Evolutionary conservation across 2,888 invertebrate species (phyloP).

Genomic region (Agrypnus murinus): DNA sequence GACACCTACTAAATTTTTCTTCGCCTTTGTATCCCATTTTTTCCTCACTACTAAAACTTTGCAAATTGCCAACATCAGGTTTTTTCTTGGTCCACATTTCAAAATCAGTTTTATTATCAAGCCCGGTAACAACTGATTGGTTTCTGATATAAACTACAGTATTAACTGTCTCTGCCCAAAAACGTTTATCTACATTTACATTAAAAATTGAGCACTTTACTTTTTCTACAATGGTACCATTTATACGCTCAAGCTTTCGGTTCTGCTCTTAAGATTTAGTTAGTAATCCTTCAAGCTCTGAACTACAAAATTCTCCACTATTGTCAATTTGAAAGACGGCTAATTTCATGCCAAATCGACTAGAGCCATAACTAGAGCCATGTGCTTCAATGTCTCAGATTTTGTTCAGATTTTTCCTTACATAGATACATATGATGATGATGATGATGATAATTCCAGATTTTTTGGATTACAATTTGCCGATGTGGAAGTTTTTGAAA

Average conservation of each 20-base stretch:
- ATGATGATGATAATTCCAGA: too few relatives aligned
- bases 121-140: conserved; percentile 43
- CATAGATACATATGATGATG: too few relatives aligned
- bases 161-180: conserved; percentile 55
- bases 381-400: too few relatives aligned
- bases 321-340: too few relatives aligned
- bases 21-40: conserved; percentile 45
- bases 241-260: conserved; percentile 56
- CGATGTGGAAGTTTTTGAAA: too few relatives aligned
- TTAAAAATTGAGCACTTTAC: conserved; percentile 53
- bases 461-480: too few relatives aligned
- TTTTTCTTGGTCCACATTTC: conserved; percentile 50
- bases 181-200: conserved; percentile 44
- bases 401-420: too few relatives aligned
- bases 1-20: conserved; percentile 3
- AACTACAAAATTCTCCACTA: conserved; percentile 54
- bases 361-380: too few relatives aligned
- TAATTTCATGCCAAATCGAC: too few relatives aligned
- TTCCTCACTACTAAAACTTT: conserved; percentile 45
- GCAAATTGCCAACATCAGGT: conserved; percentile 57
- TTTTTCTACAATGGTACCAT: conserved; percentile 57
- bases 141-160: conserved; percentile 58
- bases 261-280: conserved; percentile 61
- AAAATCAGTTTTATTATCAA: conserved; percentile 37
- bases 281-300: conserved; percentile 55